Evolutionary conservation across 2,888 invertebrate genomes (phyloP), one percentile per base, ranked within the genome.

Genomic region (Abrostola triplasia): DNA sequence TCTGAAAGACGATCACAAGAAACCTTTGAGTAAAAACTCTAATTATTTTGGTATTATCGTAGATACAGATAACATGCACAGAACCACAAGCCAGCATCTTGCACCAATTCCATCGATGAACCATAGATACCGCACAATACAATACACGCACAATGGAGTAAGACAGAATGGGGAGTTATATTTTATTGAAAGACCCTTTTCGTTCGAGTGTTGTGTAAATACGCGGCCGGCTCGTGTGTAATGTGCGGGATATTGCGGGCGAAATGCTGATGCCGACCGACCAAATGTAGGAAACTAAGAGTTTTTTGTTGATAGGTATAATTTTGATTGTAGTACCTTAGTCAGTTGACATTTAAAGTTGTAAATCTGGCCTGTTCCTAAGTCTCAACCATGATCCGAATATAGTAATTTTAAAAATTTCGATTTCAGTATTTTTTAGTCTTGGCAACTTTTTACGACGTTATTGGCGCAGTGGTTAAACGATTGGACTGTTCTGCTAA

Each of bases 141-240:
- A 84, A 83, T 88, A 90, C 81, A 85, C 83, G 84, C 85, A 92
- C 92, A 93, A 92, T 91, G 82, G 84, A 86, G 86, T 88, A 91
- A 92, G 90, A 89, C 86, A 90, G 92, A 92, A 93, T 91, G 84
- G 93, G 93, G 92, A 89, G 92, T 87, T 88, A 93, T 92, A 92
- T 92, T 92, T 92, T 94, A 94, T 94, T 93, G 93, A 92, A 91
- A 92, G 94, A 89, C 93, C 94, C 93, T 93, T 93, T 91, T 87
- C 87, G 87, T 80, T 90, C 80, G 90, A 95, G 95, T 95, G 94
- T 93, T 92, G 91, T 92, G 95, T 95, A 91, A 95, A 95, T 93
- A 94, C 88, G 84, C 87, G 86, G 86, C 84, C 86, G 84, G 87
- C 87, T 85, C 86, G 84, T 78, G 84, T 83, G 87, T 92, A 90